A percentile compares a stretch with the other conserved stretches of the same genome.
phyloP scores from a whole-genome alignment of 2,797 vertebrate genomes.

The Chaetodon trifasciatus region DNA sequence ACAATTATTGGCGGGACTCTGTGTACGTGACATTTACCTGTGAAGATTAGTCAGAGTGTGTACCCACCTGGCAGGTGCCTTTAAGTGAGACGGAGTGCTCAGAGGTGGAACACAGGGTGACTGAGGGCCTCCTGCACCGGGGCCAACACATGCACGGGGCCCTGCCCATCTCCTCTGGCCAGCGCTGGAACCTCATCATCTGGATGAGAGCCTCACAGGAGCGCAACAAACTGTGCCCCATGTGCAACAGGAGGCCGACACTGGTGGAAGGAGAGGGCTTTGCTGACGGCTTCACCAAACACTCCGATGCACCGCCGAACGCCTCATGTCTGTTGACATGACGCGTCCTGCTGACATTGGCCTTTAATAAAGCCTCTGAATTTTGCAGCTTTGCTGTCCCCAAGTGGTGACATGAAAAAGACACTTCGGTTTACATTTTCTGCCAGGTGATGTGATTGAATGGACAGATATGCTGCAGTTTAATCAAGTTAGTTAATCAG shows the following conservation, averaged over 20 bases:
- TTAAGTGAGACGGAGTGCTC: constrained; percentile 83
- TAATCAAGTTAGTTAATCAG: neutral
- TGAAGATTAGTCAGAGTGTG: too few species aligned
- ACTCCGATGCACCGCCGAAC: neutral
- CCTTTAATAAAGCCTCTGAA: neutral
- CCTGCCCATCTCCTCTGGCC: constrained; percentile 89
- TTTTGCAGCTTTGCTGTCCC: neutral
- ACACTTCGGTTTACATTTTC: neutral
- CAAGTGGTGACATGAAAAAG: neutral
- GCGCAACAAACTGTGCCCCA: constrained; percentile 93
- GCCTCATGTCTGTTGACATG: constrained; percentile 69
- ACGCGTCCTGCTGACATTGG: neutral
- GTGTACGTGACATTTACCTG: too few species aligned
- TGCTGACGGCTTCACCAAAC: constrained; percentile 92
- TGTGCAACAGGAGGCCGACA: constrained; percentile 89
- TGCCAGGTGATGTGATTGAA: neutral
- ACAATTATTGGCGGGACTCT: too few species aligned
- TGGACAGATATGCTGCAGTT: neutral
- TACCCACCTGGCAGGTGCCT: constrained; percentile 83
- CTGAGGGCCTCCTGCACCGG: constrained; percentile 90
- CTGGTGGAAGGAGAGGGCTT: constrained; percentile 88
- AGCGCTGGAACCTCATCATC: constrained; percentile 95
- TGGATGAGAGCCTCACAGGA: constrained; percentile 93
- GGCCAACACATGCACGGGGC: constrained; percentile 97
- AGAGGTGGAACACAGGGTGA: constrained; percentile 88